phyloP scores from a whole-genome alignment of 2,113 vertebrate genomes.

The Arvicanthis niloticus region DNA sequence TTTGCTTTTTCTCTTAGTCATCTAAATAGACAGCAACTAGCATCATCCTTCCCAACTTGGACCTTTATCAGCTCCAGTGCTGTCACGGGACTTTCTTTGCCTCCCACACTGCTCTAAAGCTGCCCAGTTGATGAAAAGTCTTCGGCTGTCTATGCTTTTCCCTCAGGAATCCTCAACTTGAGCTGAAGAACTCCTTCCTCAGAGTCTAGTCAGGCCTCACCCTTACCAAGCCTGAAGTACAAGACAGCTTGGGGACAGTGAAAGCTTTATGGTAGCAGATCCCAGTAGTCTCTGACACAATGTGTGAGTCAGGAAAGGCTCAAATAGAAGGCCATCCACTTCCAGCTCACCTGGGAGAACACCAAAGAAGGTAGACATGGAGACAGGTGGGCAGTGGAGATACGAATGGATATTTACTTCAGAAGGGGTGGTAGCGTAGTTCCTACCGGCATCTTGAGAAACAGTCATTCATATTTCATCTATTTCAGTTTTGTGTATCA shows the following conservation, averaged over 20 bases:
- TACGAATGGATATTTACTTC: background rate
- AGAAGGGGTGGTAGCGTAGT: slow-evolving; percentile 49
- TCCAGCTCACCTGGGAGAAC: no score
- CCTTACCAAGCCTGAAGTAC: background rate
- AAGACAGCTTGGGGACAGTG: no score
- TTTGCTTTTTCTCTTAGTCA: no score
- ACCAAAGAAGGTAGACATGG: background rate
- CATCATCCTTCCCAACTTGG: no score
- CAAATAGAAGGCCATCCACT: background rate
- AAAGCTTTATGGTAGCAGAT: background rate
- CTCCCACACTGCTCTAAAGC: no score
- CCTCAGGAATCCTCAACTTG: background rate
- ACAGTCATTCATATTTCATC: slow-evolving; percentile 70
- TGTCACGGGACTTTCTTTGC: accelerated
- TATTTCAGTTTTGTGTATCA: slow-evolving; percentile 69
- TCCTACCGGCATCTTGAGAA: slow-evolving; percentile 52
- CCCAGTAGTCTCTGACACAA: background rate
- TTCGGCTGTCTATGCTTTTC: accelerated
- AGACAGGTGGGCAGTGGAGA: no score
- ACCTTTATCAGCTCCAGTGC: background rate
- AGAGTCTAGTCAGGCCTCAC: background rate
- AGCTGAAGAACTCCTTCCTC: background rate
- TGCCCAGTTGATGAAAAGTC: background rate
- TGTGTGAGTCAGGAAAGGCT: background rate
- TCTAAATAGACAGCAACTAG: background rate